A percentile compares a stretch with the other conserved stretches of the same genome.
Evolutionary conservation across 2,113 vertebrate genomes (phyloP).

Genomic region (Pteronura brasiliensis): DNA sequence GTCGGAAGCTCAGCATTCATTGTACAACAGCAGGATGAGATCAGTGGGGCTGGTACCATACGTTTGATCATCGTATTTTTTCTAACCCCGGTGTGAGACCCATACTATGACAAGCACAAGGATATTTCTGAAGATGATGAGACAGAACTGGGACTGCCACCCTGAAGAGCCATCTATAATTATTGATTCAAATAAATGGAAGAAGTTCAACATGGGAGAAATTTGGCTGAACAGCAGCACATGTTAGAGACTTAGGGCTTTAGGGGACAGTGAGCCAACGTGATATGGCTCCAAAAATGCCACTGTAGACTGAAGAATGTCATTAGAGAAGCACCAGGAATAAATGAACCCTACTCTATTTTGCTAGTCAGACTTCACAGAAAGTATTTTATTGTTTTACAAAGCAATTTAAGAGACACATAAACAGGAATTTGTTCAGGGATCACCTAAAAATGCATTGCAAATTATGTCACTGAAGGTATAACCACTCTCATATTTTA

Average conservation of each 20-base stretch:
- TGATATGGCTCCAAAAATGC: neutral
- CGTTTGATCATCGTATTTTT: neutral
- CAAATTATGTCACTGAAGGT: constrained; percentile 3
- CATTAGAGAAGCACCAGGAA: neutral
- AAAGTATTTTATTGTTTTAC: neutral
- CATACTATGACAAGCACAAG: neutral
- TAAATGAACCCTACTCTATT: neutral
- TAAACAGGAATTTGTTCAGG: neutral
- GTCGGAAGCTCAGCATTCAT: neutral
- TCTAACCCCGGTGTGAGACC: neutral
- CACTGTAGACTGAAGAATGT: neutral
- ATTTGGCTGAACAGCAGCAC: neutral
- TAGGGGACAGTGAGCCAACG: neutral
- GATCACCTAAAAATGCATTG: constrained; percentile 12
- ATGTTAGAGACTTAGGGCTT: neutral
- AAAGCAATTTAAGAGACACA: neutral
- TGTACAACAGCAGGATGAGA: neutral
- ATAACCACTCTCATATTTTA: neutral
- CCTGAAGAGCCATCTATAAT: neutral
- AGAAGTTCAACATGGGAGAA: neutral
- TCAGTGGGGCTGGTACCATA: neutral
- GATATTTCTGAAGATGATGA: neutral
- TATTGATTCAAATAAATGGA: neutral
- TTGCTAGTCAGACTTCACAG: neutral
- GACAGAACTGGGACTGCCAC: neutral